Evolutionary conservation across 2,888 invertebrate species (phyloP), one percentile per base, ranked within the genome.

Genomic region (Xestia rhomboidea): DNA sequence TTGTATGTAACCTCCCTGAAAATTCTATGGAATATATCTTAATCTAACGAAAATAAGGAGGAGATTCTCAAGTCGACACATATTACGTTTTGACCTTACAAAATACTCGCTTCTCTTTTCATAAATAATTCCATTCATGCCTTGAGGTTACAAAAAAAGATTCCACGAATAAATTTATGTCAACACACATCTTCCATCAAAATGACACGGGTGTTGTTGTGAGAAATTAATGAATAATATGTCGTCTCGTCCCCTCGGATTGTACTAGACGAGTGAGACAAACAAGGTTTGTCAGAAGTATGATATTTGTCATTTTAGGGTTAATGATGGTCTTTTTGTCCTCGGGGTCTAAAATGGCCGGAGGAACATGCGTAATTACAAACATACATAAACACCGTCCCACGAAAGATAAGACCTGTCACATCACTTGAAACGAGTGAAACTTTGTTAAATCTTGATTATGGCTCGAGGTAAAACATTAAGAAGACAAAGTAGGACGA

Each of bases 221-320:
- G 83, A 62, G 46, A 77, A 77, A 81, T 83, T 83, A 81, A 81
- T 81, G 83, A 69, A 81, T 66, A 66, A 46, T 57, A 62, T 69
- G 70, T 76, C 76, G 34, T 15, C 62, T 34, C 44, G 77, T 69
- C 64, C 77, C 44, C 21, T 51, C 41, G 49, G 83, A 54, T 67
- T 70, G 69, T 83, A 15, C 57, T 24, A 63, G 67, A 81, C 60
- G 46, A 46, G 30, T 51, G 30, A 46, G 54, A 77, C 83, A 70
- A 70, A 77, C 62, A 57, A 68, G 30, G 6, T 18, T 34, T 83
- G 63, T 34, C 21, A 64, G 57, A 57, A 49, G 63, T 44, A 18
- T 18, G 41, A 70, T 51, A 18, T 60, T 64, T 76, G 57, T 27
- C 41, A 49, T 57, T 72, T 46, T 66, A 18, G 11, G 27, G 10